These are phyloP conservation scores for Antechinus stuartii DNA, from an alignment of 2,113 vertebrate species.

Conservation along the genomic window DNA sequence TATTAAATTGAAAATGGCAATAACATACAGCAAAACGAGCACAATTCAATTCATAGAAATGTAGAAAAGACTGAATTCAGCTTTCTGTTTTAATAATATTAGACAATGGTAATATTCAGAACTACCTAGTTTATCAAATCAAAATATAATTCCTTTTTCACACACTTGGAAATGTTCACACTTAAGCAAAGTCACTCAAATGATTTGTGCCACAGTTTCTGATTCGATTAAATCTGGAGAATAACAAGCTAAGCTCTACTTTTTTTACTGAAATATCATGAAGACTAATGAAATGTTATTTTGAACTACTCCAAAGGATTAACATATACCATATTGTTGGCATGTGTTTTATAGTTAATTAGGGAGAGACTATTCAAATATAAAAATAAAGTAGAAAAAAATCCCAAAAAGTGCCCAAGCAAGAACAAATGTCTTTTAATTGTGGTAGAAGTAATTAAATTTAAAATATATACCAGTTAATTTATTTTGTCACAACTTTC, in stretches of 20 bases:
- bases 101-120: not conserved
- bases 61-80: not conserved
- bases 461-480: not conserved
- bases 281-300: not conserved
- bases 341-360: not conserved
- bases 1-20: not conserved
- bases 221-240: not conserved
- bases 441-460: not conserved
- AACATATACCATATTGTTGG: constrained; percentile 5
- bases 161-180: not conserved
- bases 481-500: not conserved
- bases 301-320: not conserved
- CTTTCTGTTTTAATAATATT: not conserved
- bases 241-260: not conserved
- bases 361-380: not conserved
- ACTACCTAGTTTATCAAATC: not conserved
- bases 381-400: not conserved
- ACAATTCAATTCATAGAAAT: not conserved
- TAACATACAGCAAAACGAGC: not conserved
- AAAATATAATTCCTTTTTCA: not conserved
- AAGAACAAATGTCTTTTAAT: not conserved
- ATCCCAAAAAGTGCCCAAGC: not conserved
- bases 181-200: not conserved
- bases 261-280: not conserved
- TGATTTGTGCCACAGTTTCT: not conserved